A percentile compares a stretch with the other conserved stretches of the same genome.
These are phyloP conservation scores for Nesidiocoris tenuis DNA, from an alignment of 2,888 invertebrate genomes.

Conservation along the genomic window DNA sequence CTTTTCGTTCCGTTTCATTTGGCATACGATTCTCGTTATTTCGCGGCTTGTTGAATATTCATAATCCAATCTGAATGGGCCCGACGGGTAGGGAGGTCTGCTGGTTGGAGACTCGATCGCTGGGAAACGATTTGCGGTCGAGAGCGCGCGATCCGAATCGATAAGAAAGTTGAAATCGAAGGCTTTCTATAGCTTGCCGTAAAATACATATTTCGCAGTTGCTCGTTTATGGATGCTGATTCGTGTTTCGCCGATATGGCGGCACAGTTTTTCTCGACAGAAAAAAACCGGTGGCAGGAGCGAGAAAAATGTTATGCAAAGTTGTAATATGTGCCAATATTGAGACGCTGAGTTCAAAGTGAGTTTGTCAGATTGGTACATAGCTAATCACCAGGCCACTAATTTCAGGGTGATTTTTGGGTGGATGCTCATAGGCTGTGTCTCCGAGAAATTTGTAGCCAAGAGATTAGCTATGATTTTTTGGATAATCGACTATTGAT, in stretches of 20 bases:
- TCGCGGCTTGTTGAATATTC: neutral
- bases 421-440: no score
- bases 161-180: neutral
- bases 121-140: neutral
- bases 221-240: neutral
- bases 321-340: no score
- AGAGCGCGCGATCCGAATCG: neutral
- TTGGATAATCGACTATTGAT: no score
- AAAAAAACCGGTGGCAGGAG: no score
- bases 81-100: neutral
- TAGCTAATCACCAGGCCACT: no score
- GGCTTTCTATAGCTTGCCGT: neutral
- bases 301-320: no score
- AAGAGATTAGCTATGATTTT: no score
- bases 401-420: no score
- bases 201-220: neutral
- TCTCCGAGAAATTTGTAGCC: no score
- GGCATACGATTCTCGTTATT: neutral
- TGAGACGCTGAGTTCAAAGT: no score
- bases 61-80: neutral
- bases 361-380: no score
- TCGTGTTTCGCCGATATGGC: neutral
- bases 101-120: neutral
- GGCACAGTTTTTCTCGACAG: neutral
- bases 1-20: neutral